These are phyloP conservation scores for Linepithema humile DNA, from an alignment of 1,140 invertebrate species.

Conservation along the genomic window DNA sequence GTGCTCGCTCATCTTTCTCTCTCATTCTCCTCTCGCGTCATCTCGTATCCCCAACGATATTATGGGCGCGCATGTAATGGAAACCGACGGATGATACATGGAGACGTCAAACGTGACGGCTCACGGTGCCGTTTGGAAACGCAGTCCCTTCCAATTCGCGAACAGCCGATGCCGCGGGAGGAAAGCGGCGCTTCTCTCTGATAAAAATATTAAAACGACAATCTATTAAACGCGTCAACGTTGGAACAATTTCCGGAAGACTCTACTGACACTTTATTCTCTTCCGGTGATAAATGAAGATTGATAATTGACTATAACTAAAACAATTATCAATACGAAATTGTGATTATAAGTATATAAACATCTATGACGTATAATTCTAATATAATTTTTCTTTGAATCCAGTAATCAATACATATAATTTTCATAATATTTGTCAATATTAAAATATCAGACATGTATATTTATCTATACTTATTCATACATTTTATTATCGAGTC, in stretches of 20 bases:
- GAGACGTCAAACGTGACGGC: slow-evolving; percentile 76
- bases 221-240: slow-evolving; percentile 50
- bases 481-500: not conserved
- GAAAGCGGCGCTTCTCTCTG: slow-evolving; percentile 4
- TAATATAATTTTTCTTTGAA: not conserved
- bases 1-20: slow-evolving; percentile 26
- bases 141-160: slow-evolving; percentile 40
- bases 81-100: slow-evolving; percentile 81
- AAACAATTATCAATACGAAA: not conserved
- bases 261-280: slow-evolving; percentile 5
- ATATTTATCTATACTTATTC: not conserved
- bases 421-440: not conserved
- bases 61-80: slow-evolving; percentile 76
- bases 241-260: not conserved
- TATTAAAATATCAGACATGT: not conserved
- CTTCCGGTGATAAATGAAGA: slow-evolving; percentile 22
- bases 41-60: slow-evolving; percentile 75
- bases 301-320: not conserved
- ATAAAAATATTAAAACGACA: slow-evolving; percentile 50
- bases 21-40: slow-evolving; percentile 42
- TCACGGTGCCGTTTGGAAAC: slow-evolving; percentile 58
- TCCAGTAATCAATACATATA: not conserved
- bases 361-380: no score
- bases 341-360: no score
- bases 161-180: not conserved